Base-by-base conservation (phyloP, 1,140 invertebrate species). In the Trichonephila clavipes region DNA sequence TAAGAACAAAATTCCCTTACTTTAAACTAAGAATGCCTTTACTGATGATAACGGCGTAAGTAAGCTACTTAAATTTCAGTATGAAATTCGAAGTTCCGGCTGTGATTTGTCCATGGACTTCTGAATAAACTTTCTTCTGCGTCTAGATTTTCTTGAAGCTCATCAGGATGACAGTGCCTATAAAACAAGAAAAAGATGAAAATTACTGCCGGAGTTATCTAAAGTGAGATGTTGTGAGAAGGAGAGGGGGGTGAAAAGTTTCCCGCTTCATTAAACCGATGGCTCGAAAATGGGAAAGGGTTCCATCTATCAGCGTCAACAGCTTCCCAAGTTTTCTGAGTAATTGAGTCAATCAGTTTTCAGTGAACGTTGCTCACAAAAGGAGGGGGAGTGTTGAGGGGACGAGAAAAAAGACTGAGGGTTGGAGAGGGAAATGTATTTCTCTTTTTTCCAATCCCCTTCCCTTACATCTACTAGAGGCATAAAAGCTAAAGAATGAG, bases 261-360 rank as follows among this genome's bases (percentile, higher is more conserved):
- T 89, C 18, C 87, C 88, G 81, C 93, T 94, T 94, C 93, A 94
- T 94, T 94, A 94, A 94, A 94, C 93, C 81, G 62, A 94, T 94
- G 88, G 87, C 87, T 90, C 93, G 87, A 89, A 90, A 90, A 94
- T 82, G 88, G 91, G 88, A 28, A 90, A 77, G 72, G 40, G 10
- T 18, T 62, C 93, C 59, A 94, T 94, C 93, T 90, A 94, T 94
- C 93, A 90, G 72, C 87, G 93, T 89, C 88, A 90, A 94, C 87
- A 94, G 93, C 93, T 94, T 85, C 77, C 93, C 93, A 94, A 94
- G 93, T 89, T 94, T 94, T 90, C 85, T 66, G 81, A 94, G 93
- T 94, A 94, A 94, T 94, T 94, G 93, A 94, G 87, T 94, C 93
- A 94, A 94, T 94, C 93, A 94, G 93, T 94, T 94, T 94, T 94